These are phyloP conservation scores for Ctenicera cuprea DNA, from an alignment of 2,888 invertebrate genomes.

Conservation along the genomic window DNA sequence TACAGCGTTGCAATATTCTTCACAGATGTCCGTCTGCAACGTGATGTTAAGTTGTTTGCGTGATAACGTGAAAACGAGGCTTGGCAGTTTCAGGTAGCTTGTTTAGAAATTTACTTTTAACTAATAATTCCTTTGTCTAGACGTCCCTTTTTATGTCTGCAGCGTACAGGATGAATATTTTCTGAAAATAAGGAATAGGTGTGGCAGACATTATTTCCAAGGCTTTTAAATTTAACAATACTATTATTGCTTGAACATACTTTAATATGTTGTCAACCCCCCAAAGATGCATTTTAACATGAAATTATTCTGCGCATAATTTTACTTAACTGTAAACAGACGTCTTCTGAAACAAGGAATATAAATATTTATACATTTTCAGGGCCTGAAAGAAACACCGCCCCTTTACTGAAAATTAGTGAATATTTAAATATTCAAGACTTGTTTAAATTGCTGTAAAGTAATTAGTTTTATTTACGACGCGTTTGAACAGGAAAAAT, in stretches of 20 bases:
- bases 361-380: slow-evolving; percentile 37
- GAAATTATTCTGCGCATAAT: slow-evolving; percentile 24
- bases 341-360: slow-evolving; percentile 9
- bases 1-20: neutral
- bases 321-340: slow-evolving; percentile 31
- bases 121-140: slow-evolving; percentile 34
- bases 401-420: slow-evolving; percentile 16
- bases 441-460: slow-evolving; percentile 28
- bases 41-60: slow-evolving; percentile 19
- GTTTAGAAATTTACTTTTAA: slow-evolving; percentile 30
- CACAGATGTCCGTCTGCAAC: slow-evolving; percentile 1
- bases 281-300: slow-evolving; percentile 7
- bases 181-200: slow-evolving; percentile 14
- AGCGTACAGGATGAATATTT: slow-evolving; percentile 23
- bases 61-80: slow-evolving; percentile 22
- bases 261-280: neutral
- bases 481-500: slow-evolving; percentile 30
- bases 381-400: slow-evolving; percentile 18
- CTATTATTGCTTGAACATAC: slow-evolving; percentile 1
- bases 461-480: slow-evolving; percentile 35
- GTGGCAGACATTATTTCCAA: slow-evolving; percentile 23
- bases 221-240: slow-evolving; percentile 1
- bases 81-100: slow-evolving; percentile 26
- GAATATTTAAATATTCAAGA: slow-evolving; percentile 34
- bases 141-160: slow-evolving; percentile 30